Conservation (phyloP, 2,113 vertebrate genomes). For the Promerops cafer region DNA sequence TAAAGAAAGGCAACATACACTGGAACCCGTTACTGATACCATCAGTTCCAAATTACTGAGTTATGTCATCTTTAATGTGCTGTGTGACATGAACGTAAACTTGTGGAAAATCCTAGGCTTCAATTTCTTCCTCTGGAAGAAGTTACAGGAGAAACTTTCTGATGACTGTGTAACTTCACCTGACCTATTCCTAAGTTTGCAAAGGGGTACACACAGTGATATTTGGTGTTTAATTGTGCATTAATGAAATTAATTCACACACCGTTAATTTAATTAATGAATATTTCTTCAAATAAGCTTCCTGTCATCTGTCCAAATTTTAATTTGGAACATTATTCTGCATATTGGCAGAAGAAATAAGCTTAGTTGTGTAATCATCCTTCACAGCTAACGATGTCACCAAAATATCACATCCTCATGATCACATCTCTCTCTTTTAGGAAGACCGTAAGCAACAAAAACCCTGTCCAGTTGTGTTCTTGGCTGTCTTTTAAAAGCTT, state of each 20-base stretch:
- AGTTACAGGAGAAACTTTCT: background rate
- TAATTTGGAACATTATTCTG: background rate
- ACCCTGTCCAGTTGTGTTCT: background rate
- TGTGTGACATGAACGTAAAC: background rate
- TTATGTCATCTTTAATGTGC: background rate
- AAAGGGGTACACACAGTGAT: background rate
- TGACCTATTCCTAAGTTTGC: background rate
- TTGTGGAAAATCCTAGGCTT: background rate
- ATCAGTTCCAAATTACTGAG: background rate
- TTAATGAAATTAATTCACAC: slow-evolving; percentile 1
- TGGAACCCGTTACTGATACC: background rate
- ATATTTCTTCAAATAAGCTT: slow-evolving; percentile 10
- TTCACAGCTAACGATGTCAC: background rate
- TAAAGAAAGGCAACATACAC: background rate
- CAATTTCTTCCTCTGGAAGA: background rate
- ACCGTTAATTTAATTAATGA: slow-evolving; percentile 30
- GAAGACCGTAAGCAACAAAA: background rate
- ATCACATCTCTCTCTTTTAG: background rate
- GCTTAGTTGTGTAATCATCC: background rate
- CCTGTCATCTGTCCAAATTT: background rate
- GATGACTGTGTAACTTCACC: background rate
- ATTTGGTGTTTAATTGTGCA: background rate
- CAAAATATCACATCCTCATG: background rate
- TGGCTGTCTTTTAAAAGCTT: background rate
- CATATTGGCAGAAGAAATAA: background rate